phyloP scores from a whole-genome alignment of 2,113 vertebrate genomes.

The Centropus unirufus region DNA sequence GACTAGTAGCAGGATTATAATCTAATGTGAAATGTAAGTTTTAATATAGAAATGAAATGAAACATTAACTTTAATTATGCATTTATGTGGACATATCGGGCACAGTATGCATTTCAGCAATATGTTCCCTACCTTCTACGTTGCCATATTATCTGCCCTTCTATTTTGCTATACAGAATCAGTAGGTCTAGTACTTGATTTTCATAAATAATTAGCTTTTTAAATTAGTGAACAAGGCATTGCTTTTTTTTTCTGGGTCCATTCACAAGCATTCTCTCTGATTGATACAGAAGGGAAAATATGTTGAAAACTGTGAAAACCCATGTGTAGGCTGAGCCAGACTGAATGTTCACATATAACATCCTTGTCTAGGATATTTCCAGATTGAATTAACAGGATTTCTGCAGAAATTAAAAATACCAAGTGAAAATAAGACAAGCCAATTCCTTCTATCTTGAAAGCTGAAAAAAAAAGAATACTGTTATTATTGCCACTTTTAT shows the following conservation, averaged over 20 bases:
- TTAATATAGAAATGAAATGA: not conserved
- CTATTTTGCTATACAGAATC: not conserved
- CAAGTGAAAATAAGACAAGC: not conserved
- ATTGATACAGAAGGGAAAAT: not conserved
- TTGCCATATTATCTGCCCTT: not conserved
- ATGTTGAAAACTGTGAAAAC: not conserved
- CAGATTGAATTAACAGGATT: not conserved
- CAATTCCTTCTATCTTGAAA: not conserved
- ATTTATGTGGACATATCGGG: not conserved
- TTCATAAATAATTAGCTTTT: not conserved
- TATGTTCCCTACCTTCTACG: not conserved
- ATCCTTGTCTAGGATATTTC: not conserved
- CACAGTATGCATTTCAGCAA: not conserved
- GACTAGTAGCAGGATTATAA: not conserved
- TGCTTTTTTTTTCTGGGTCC: not conserved
- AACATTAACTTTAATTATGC: not conserved
- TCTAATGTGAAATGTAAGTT: not conserved
- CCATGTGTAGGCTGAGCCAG: not conserved
- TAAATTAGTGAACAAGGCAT: not conserved
- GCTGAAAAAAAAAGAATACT: not conserved
- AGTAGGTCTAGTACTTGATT: not conserved
- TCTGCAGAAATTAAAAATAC: not conserved
- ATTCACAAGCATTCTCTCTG: not conserved
- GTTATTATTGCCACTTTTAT: not conserved
- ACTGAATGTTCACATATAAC: not conserved